phyloP scores from a whole-genome alignment of 2,797 vertebrate genomes.

The Lagodon rhomboides region DNA sequence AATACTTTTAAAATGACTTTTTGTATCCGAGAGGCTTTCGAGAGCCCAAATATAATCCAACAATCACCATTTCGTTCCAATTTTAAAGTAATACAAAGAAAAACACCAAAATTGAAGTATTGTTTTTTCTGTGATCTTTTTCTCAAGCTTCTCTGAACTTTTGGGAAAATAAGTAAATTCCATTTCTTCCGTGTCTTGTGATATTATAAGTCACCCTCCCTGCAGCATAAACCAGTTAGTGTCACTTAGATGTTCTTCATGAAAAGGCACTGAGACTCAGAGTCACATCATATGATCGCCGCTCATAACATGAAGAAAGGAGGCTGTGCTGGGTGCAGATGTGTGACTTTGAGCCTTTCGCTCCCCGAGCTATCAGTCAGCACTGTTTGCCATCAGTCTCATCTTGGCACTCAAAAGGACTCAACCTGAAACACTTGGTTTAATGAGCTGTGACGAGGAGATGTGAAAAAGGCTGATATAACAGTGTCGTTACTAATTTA shows the following conservation, averaged over 20 bases:
- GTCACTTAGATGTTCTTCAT: constrained; percentile 34
- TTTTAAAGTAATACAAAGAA: not conserved
- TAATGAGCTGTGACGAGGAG: constrained; percentile 43
- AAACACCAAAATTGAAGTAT: not conserved
- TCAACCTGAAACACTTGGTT: constrained; percentile 11
- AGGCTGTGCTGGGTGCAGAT: not conserved
- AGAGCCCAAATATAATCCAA: not conserved
- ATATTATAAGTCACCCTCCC: constrained; percentile 41
- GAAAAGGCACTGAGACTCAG: constrained; percentile 20
- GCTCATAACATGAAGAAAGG: constrained; percentile 16
- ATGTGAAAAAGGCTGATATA: constrained; percentile 14
- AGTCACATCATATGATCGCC: constrained; percentile 17
- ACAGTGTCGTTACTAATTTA: constrained; percentile 23
- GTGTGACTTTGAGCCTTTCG: not conserved
- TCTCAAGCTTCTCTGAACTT: not conserved
- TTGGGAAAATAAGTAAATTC: constrained; percentile 31
- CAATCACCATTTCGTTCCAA: not conserved
- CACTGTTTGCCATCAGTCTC: not conserved
- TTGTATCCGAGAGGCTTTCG: constrained; percentile 1
- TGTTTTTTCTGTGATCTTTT: constrained; percentile 20
- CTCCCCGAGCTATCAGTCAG: not conserved
- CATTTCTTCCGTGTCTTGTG: constrained; percentile 45
- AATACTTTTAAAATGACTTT: constrained; percentile 2
- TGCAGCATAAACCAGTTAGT: constrained; percentile 47
- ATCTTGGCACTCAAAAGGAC: not conserved